phyloP scores from a whole-genome alignment of 2,797 vertebrate species.

The Enteromius treurensis region DNA sequence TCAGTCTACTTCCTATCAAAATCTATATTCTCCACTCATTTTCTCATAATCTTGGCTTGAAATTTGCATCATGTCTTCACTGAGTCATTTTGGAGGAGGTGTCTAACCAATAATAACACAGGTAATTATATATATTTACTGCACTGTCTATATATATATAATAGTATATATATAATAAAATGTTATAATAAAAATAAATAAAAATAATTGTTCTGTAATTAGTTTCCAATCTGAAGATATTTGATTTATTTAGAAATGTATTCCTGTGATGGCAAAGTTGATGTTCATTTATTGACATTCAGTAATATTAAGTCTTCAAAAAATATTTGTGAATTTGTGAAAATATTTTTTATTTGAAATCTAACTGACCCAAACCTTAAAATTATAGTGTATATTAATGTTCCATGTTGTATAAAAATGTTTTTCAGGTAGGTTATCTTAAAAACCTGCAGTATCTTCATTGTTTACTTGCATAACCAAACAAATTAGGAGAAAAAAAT shows the following conservation, averaged over 20 bases:
- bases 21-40: neutral
- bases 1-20: neutral
- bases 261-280: neutral
- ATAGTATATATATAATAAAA: too few species aligned
- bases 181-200: too few species aligned
- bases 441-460: neutral
- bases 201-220: neutral
- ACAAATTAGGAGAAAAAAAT: slow-evolving; percentile 23
- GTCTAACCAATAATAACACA: neutral
- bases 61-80: neutral
- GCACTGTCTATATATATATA: too few species aligned
- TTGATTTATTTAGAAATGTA: neutral
- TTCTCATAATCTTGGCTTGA: neutral
- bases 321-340: too few species aligned
- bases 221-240: neutral
- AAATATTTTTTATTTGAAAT: neutral
- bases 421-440: neutral
- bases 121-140: neutral
- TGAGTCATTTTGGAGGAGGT: neutral
- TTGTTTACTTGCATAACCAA: slow-evolving; percentile 7
- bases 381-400: neutral
- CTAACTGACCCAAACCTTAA: neutral
- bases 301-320: neutral
- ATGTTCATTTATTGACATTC: neutral
- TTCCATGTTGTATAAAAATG: neutral